Base-by-base conservation (phyloP, 64 coral and sea anemone species). In the Porites australiensis region DNA sequence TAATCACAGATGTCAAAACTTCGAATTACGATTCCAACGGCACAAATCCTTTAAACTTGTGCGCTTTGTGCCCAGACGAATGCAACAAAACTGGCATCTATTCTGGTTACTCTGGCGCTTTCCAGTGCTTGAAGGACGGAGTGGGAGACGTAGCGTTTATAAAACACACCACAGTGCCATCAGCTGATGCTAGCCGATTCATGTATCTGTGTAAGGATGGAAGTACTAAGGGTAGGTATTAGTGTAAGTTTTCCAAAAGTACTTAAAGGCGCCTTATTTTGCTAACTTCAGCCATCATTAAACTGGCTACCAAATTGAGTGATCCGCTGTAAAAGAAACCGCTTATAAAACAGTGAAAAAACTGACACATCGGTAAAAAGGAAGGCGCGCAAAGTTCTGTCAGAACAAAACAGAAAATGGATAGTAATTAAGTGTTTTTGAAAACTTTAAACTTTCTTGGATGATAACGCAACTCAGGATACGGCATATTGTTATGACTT, bases 71-170 rank as follows among this genome's bases (percentile, higher is more conserved):
- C 44, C 14, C 47, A 12, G 0, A 22, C 0, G 75, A 70, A 59
- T 75, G 79, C 51, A 23, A 7, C 15, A 58, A 5, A 12, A 3
- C 2, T 2, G 72, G 87, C 18, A 20, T 15, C 0, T 95, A 82
- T 50, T 88, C 55, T 14, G 59, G 27, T 43, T 92, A 92, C 9
- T 5, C 20, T 71, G 94, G 94, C 11, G 94, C 94, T 2, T 92
- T 95, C 57, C 75, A 61, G 19, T 95, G 94, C 58, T 66, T 95
- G 89, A 43, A 27, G 2, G 70, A 83, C 15, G 76, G 19, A 18
- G 27, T 47, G 45, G 94, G 94, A 6, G 84, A 92, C 0, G 89
- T 95, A 13, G 89, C 94, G 15, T 95, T 95, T 43, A 50, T 95
- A n/a, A 95, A 95, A 74, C 94, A 95, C 7, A 69, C 87, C 2